Evolutionary conservation across 2,797 vertebrate genomes (phyloP).

Genomic region (Sebastes variabilis): DNA sequence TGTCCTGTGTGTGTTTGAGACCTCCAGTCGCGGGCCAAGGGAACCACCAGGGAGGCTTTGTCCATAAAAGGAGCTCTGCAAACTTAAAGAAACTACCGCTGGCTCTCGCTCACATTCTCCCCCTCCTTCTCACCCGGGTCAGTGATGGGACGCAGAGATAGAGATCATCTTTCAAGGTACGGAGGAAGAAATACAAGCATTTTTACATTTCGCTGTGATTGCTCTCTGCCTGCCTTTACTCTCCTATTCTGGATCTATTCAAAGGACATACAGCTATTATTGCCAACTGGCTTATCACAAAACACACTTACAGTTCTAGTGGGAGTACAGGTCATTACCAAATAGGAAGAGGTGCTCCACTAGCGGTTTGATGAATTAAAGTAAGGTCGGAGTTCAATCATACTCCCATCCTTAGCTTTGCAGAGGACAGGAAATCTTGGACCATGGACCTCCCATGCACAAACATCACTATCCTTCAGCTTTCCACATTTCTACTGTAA

Average conservation of each 20-base stretch:
- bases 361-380: constrained; percentile 40
- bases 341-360: constrained; percentile 37
- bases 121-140: constrained; percentile 12
- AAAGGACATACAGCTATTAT: constrained; percentile 33
- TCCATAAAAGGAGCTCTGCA: constrained; percentile 80
- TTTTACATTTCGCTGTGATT: background rate
- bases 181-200: constrained; percentile 15
- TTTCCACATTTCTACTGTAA: constrained; percentile 11
- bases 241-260: constrained; percentile 34
- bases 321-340: constrained; percentile 42
- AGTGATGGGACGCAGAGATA: constrained; percentile 50
- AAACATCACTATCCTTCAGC: background rate
- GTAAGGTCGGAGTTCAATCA: constrained; percentile 40
- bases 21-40: constrained; percentile 64
- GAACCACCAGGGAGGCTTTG: constrained; percentile 72
- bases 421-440: constrained; percentile 32
- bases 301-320: constrained; percentile 23
- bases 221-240: constrained; percentile 18
- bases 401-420: constrained; percentile 40
- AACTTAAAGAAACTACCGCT: constrained; percentile 59
- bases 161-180: constrained; percentile 34
- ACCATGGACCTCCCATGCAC: background rate
- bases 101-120: constrained; percentile 34
- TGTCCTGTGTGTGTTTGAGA: constrained; percentile 64
- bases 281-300: constrained; percentile 40